Evolutionary conservation across 2,113 vertebrate species (phyloP), one percentile per base, ranked within the genome.

Genomic region (Malaclemys terrapin): DNA sequence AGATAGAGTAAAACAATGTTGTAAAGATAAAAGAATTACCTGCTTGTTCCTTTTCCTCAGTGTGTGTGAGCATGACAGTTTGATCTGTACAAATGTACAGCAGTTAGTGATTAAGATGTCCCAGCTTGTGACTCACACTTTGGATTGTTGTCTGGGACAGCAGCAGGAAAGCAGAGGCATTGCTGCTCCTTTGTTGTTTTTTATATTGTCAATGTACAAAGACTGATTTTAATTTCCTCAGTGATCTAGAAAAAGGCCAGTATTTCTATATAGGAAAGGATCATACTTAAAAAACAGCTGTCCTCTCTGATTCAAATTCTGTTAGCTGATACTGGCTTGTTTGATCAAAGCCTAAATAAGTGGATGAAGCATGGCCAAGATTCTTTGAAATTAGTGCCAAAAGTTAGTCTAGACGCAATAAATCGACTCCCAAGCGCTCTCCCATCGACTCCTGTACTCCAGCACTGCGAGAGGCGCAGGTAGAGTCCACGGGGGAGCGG

Each of bases 91-190:
- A 78, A 78, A 4, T 31, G 14, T 38, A 56, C 56, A 75, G 83
- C 83, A 76, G 47, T 29, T 24, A 27, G 56, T 69, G 62, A 82
- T 52, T 80, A 4, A 45, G 56, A 17, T 47, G 49, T 80, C 57
- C 42, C 65, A 3, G 22, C 35, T 80, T 75, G 52, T 76, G 81
- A 95, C 54, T 89, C 8, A 52, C 25, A 93, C 92, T 96, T 47
- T 90, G 95, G 83, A 92, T 88, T 80, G 45, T 75, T 53, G 57
- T 45, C 82, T 20, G 69, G 85, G 90, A 88, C 87, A 93, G 93
- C 91, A 97, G 94, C 78, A 79, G 29, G 72, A 29, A 84, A 53
- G 65, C 0, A 59, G 31, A 72, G 72, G 53, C 76, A 80, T 53
- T 94, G 27, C 88, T 95, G 92, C 65, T 93, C 91, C 85, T 78